phyloP scores from a whole-genome alignment of 2,888 invertebrate genomes.

The Mesochorus sp. region DNA sequence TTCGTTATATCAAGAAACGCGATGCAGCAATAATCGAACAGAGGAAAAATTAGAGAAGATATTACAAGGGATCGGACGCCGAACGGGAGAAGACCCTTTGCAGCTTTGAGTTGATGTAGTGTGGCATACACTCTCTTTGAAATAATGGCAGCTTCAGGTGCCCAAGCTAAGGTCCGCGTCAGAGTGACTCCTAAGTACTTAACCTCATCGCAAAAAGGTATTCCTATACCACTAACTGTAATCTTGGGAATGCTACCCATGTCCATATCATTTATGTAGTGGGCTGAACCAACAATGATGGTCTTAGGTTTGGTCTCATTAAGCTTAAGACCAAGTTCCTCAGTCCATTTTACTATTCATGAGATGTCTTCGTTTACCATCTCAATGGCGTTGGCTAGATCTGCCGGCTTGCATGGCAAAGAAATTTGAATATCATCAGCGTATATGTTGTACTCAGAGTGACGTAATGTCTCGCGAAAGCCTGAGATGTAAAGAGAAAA shows the following conservation, averaged over 20 bases:
- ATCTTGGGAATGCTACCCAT: neutral
- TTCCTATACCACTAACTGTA: neutral
- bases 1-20: neutral
- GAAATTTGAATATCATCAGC: neutral
- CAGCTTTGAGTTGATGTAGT: neutral
- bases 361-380: neutral
- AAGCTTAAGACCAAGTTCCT: neutral
- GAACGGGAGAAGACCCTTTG: neutral
- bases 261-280: neutral
- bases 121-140: neutral
- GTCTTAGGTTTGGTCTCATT: neutral
- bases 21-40: neutral
- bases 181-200: neutral
- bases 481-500: neutral
- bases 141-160: neutral
- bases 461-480: neutral
- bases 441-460: neutral
- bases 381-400: neutral
- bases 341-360: neutral
- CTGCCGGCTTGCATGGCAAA: neutral
- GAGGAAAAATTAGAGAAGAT: neutral
- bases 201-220: neutral
- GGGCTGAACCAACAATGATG: neutral
- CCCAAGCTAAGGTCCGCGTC: neutral
- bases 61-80: neutral